Base-by-base conservation (phyloP, 2,888 invertebrate genomes). In the Camptogramma bilineatum region DNA sequence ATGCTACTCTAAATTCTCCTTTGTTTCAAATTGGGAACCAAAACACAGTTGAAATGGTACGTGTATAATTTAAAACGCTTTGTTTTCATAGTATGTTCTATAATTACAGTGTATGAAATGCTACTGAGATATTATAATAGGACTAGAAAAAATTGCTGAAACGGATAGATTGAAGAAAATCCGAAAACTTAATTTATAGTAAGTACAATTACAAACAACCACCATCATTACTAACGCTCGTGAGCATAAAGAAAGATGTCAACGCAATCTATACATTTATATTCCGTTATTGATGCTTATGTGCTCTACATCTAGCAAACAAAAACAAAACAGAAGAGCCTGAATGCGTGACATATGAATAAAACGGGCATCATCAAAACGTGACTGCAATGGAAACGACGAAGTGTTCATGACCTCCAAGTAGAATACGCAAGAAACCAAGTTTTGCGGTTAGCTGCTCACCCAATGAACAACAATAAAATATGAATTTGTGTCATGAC, bases 401-500 rank as follows among this genome's bases (percentile, higher is more conserved):
- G 57, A 52, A 61, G 62, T 70, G 70, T 55, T 74, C 73, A 69
- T 73, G 73, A 74, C 71, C 74, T 73, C 70, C 66, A 70, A 68
- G 64, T 52, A 48, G 66, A 69, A 64, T 73, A 66, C 68, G 68
- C 71, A 64, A 62, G 59, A 78, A 75, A 74, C 73, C 56, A 57
- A 73, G 74, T 72, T 70, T 73, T 75, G 75, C 79, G 77, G 77
- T 76, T 76, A 77, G 72, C 71, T 71, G 71, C 58, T 64, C 67
- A 68, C 76, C 78, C 70, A 69, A 75, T 74, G 71, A 64, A 72
- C 59, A 70, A 72, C 56, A 66, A 76, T 75, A 74, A 76, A 67
- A 69, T 77, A 74, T 73, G 73, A 73, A 80, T 79, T 76, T 67
- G 78, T 79, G 78, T 71, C 77, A 74, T 72, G 79, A 76, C 72